These are phyloP conservation scores for Manis pentadactyla DNA, from an alignment of 2,797 vertebrate genomes.

Conservation along the genomic window DNA sequence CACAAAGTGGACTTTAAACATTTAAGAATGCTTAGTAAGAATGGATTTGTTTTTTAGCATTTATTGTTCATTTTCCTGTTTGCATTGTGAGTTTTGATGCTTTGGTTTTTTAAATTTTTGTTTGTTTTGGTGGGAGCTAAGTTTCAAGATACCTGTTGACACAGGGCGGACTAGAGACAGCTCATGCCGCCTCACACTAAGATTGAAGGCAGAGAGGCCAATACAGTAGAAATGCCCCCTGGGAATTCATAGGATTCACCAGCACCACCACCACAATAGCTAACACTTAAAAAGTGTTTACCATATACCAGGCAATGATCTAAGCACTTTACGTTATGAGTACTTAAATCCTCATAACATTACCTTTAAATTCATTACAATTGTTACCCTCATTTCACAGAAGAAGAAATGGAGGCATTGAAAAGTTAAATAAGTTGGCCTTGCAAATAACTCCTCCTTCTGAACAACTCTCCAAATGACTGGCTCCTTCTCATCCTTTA, in stretches of 20 bases:
- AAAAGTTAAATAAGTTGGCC: not conserved
- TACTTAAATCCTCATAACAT: not conserved
- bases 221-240: not conserved
- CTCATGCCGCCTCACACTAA: too few relatives aligned
- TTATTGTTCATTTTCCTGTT: conserved; percentile 24
- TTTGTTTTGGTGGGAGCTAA: not conserved
- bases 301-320: not conserved
- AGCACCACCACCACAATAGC: accelerated
- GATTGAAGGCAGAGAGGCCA: not conserved
- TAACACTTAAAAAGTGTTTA: not conserved
- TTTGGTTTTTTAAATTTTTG: too few relatives aligned
- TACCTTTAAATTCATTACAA: not conserved
- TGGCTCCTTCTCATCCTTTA: not conserved
- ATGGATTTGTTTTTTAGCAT: not conserved
- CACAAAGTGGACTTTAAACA: not conserved
- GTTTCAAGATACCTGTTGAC: not conserved
- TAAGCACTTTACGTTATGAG: not conserved
- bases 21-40: not conserved
- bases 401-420: not conserved
- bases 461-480: not conserved
- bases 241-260: not conserved
- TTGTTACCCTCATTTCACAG: not conserved
- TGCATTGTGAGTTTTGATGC: not conserved
- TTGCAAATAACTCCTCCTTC: not conserved
- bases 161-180: not conserved